phyloP scores from a whole-genome alignment of 2,888 invertebrate genomes.

The Lordiphosa fenestrarum region DNA sequence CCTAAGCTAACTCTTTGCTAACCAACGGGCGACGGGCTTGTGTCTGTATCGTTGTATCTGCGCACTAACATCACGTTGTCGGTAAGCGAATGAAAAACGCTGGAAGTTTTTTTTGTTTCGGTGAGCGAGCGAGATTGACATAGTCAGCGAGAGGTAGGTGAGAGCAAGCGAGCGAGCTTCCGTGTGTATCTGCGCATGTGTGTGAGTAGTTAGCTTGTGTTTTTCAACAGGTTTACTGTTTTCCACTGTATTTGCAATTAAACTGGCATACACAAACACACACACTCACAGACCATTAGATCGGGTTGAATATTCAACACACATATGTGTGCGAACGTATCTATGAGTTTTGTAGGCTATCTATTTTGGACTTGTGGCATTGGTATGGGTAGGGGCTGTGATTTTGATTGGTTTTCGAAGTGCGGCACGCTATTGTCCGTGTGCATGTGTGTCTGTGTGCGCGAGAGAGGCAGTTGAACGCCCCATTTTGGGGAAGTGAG shows the following conservation, averaged over 20 bases:
- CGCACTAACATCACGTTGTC: constrained; percentile 60
- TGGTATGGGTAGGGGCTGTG: constrained; percentile 62
- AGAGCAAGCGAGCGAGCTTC: constrained; percentile 19
- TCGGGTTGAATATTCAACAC: too few species aligned
- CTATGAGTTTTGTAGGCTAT: constrained; percentile 23
- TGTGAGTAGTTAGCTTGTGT: constrained; percentile 21
- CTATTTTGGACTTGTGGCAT: too few species aligned
- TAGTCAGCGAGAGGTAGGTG: constrained; percentile 4
- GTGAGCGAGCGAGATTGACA: constrained; percentile 20
- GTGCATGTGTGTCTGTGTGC: constrained; percentile 17
- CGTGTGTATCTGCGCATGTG: constrained; percentile 13
- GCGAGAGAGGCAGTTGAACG: constrained; percentile 28
- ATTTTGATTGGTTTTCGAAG: constrained; percentile 79
- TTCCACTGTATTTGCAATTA: constrained; percentile 64
- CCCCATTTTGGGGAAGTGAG: constrained; percentile 23
- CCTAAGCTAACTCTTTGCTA: constrained; percentile 47
- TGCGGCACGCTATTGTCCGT: constrained; percentile 27
- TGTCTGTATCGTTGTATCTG: constrained; percentile 55
- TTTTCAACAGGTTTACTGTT: constrained; percentile 71
- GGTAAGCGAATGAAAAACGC: constrained; percentile 62
- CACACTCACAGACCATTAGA: constrained; percentile 47
- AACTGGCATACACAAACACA: constrained; percentile 34
- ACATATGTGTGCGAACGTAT: constrained; percentile 25
- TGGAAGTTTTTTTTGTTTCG: constrained; percentile 45
- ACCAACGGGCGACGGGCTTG: constrained; percentile 50